A percentile compares a stretch with the other conserved stretches of the same genome.
Conservation (phyloP, 1,140 invertebrate species). For the Heliothis subflexa region DNA sequence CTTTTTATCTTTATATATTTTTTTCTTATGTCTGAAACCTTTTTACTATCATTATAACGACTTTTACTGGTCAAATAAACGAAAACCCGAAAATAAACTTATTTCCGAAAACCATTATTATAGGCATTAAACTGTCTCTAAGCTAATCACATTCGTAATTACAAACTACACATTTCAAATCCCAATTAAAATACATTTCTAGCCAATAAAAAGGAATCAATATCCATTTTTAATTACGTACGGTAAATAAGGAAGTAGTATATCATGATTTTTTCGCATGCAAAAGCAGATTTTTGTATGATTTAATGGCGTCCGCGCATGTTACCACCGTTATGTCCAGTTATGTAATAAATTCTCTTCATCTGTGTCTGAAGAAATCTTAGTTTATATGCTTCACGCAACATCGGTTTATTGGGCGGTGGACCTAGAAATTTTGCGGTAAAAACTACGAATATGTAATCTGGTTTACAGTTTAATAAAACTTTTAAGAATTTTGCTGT, state of each 20-base stretch:
- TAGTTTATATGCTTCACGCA: conserved; percentile 31
- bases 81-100: background rate
- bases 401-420: conserved; percentile 25
- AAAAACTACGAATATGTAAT: background rate
- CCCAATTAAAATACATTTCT: background rate
- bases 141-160: background rate
- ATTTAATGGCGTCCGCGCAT: conserved; percentile 11
- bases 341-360: conserved; percentile 28
- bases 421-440: background rate
- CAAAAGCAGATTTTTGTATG: background rate
- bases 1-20: no score
- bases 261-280: conserved; percentile 12
- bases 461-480: background rate
- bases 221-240: background rate
- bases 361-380: conserved; percentile 17
- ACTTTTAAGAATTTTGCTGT: background rate
- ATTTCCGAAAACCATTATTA: background rate
- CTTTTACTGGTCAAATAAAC: no score
- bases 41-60: no score
- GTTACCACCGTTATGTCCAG: conserved; percentile 28
- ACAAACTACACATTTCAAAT: background rate
- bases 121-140: background rate
- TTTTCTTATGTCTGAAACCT: no score
- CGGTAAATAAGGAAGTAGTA: conserved; percentile 24
- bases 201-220: background rate